Evolutionary conservation across 2,888 invertebrate genomes (phyloP).

Genomic region (Eustalomyia histrio): DNA sequence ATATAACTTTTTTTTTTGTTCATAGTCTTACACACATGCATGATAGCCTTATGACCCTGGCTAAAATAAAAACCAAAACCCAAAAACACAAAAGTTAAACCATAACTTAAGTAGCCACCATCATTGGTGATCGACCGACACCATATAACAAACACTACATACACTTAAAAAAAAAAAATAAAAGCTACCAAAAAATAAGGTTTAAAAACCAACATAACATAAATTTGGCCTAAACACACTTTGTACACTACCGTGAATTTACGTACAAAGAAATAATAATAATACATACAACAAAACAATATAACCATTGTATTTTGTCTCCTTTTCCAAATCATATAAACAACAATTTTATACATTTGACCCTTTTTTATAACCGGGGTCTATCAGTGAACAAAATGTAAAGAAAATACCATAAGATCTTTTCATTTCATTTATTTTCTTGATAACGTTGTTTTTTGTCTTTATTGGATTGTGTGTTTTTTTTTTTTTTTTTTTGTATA

Average conservation of each 20-base stretch:
- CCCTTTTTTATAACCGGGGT: conserved; percentile 50
- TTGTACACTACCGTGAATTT: conserved; percentile 7
- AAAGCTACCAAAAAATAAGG: background rate
- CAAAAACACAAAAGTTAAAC: background rate
- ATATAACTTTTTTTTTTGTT: conserved; percentile 52
- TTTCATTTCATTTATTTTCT: conserved; percentile 37
- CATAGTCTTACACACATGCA: conserved; percentile 52
- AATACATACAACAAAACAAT: conserved; percentile 21
- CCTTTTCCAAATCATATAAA: conserved; percentile 46
- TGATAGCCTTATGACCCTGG: conserved; percentile 62
- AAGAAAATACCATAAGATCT: conserved; percentile 37
- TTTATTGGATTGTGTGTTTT: background rate
- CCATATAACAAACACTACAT: conserved; percentile 11
- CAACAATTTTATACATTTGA: conserved; percentile 64
- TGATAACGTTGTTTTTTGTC: background rate
- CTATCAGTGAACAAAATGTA: conserved; percentile 6
- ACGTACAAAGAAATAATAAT: background rate
- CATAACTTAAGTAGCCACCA: conserved; percentile 63
- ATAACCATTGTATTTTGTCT: conserved; percentile 51
- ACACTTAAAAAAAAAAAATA: background rate
- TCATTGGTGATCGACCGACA: conserved; percentile 46
- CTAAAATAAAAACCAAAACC: conserved; percentile 29
- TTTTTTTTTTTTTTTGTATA: background rate
- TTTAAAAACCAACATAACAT: background rate
- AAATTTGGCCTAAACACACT: conserved; percentile 29